Conservation (phyloP, 2,888 invertebrate species). For the Apamea sordens region DNA sequence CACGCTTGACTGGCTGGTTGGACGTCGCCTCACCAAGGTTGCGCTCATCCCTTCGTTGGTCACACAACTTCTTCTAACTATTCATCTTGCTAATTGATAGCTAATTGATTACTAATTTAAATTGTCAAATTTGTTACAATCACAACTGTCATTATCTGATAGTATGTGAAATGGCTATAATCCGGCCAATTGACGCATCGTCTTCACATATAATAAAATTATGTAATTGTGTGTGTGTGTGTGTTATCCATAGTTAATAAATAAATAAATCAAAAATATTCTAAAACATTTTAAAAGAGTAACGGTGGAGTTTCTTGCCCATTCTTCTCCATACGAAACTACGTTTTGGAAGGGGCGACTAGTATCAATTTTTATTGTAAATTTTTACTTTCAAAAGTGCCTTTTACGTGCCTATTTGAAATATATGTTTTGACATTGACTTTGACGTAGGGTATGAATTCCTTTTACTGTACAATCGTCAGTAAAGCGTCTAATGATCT, state of each 20-base stretch:
- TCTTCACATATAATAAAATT: too few species aligned
- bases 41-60: slow-evolving; percentile 56
- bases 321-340: background rate
- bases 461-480: background rate
- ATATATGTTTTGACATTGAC: background rate
- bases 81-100: slow-evolving; percentile 24
- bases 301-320: background rate
- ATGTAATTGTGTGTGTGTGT: too few species aligned
- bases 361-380: background rate
- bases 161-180: background rate
- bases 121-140: background rate
- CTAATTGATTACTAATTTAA: background rate
- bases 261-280: too few species aligned
- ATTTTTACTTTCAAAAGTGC: background rate
- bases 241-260: too few species aligned
- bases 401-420: background rate
- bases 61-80: slow-evolving; percentile 46
- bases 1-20: slow-evolving; percentile 77
- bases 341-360: background rate
- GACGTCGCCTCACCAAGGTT: slow-evolving; percentile 79
- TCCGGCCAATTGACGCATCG: background rate
- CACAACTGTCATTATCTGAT: background rate
- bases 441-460: background rate
- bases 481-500: slow-evolving; percentile 9
- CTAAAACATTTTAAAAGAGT: background rate